Evolutionary conservation across 2,888 invertebrate species (phyloP), one percentile per base, ranked within the genome.

Genomic region (Xestia xanthographa): DNA sequence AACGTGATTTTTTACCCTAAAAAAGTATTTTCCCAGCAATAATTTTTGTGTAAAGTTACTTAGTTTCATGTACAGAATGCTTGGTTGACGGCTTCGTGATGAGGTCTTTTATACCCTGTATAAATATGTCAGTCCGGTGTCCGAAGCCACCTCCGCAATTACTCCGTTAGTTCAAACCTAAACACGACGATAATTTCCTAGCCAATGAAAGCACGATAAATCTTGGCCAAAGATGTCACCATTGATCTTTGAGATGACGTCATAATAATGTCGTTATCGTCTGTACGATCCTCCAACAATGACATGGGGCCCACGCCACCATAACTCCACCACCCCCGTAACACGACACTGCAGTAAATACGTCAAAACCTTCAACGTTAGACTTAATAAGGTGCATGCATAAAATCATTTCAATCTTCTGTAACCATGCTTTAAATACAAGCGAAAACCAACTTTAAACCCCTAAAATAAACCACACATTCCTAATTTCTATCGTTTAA

Each of bases 291-390:
- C 72, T 82, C 82, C 72, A 81, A 87, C 87, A 87, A 86, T 86
- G 83, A 86, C 82, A 79, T 41, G 67, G 74, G 63, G 78, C 90
- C 86, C 89, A 88, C 88, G 82, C 87, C 79, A n/a, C 85, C 63
- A 89, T 89, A 88, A 86, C 80, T 89, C 80, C 77, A 70, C 88
- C 88, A 86, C 89, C 89, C 88, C 83, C 85, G 80, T 84, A 79
- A 72, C 81, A 88, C 75, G 65, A 80, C 82, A 80, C 74, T 75
- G 83, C 76, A 81, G 86, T 87, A 87, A 86, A 86, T 84, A 90
- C 81, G 82, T 89, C 88, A 87, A 87, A 85, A 78, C 84, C 84
- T 88, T 87, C 84, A 85, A 83, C 82, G 76, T 86, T 85, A 85
- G 83, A 88, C 86, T 87, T 89, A 88, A 87, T 90, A 88, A 87